Evolutionary conservation across 2,888 invertebrate genomes (phyloP).

Genomic region (Scaeva pyrastri): DNA sequence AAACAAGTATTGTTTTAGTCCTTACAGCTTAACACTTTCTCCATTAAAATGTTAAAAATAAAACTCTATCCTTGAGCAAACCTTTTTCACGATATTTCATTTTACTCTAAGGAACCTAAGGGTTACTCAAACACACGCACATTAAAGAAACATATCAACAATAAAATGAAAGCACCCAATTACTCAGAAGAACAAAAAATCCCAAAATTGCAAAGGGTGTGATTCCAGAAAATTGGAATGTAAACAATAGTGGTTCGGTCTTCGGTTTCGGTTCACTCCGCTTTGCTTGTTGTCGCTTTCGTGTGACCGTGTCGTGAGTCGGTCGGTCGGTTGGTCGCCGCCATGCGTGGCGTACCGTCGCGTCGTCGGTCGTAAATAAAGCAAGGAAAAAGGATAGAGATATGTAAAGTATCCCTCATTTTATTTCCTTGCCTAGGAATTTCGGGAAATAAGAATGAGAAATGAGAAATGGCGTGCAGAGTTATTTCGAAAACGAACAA

Average conservation of each 20-base stretch:
- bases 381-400: slow-evolving; percentile 29
- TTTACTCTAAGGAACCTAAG: not conserved
- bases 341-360: too few relatives aligned
- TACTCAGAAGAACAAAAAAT: slow-evolving; percentile 57
- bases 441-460: slow-evolving; percentile 6
- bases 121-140: slow-evolving; percentile 11
- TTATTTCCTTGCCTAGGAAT: slow-evolving; percentile 29
- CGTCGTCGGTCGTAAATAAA: not conserved
- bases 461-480: slow-evolving; percentile 13
- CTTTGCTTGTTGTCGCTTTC: too few relatives aligned
- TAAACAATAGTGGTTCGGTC: slow-evolving; percentile 44
- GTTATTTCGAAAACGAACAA: slow-evolving; percentile 51
- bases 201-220: slow-evolving; percentile 45
- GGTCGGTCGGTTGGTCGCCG: too few relatives aligned
- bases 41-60: not conserved
- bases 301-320: too few relatives aligned
- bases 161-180: slow-evolving; percentile 43
- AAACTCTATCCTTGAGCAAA: not conserved
- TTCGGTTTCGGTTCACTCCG: not conserved
- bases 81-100: not conserved
- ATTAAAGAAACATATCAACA: not conserved
- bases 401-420: slow-evolving; percentile 36
- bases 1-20: not conserved
- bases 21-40: not conserved
- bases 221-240: slow-evolving; percentile 59